These are phyloP conservation scores for Bellardia pandia DNA, from an alignment of 2,888 invertebrate genomes.

Conservation along the genomic window DNA sequence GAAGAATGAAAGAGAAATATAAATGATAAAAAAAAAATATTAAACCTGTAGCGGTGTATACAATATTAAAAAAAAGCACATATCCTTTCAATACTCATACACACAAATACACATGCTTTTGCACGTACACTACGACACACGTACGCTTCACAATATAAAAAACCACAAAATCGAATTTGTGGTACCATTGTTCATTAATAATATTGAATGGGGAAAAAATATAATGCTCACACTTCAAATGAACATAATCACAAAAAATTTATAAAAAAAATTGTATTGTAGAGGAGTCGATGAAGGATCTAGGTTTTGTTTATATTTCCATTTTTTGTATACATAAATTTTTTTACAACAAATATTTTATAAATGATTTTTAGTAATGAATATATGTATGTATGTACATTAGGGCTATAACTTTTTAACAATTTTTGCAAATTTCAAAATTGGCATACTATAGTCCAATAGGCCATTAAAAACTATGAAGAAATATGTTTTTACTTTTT, in stretches of 20 bases:
- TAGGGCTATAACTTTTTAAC: too few relatives aligned
- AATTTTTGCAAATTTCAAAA: too few relatives aligned
- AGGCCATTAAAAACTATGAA: too few relatives aligned
- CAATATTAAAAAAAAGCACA: conserved; percentile 11
- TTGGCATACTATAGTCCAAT: too few relatives aligned
- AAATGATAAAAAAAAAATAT: conserved; percentile 31
- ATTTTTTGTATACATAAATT: too few relatives aligned
- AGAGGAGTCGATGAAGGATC: conserved; percentile 7
- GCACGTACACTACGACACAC: conserved; percentile 34
- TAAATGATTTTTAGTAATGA: too few relatives aligned
- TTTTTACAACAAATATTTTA: too few relatives aligned
- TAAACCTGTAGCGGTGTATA: conserved; percentile 18
- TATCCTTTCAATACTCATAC: conserved; percentile 15
- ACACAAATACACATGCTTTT: not conserved
- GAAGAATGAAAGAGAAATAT: conserved; percentile 51
- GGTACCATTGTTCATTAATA: conserved; percentile 71
- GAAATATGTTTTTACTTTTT: too few relatives aligned
- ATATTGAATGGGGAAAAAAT: conserved; percentile 50
- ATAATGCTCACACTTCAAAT: not conserved
- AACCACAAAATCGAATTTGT: conserved; percentile 73
- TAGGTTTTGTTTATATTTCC: not conserved
- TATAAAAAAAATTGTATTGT: not conserved
- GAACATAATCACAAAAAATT: conserved; percentile 25
- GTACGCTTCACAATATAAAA: conserved; percentile 39
- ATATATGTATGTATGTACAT: too few relatives aligned